These are phyloP conservation scores for Notothenia coriiceps DNA, from an alignment of 2,113 vertebrate species.

Conservation along the genomic window DNA sequence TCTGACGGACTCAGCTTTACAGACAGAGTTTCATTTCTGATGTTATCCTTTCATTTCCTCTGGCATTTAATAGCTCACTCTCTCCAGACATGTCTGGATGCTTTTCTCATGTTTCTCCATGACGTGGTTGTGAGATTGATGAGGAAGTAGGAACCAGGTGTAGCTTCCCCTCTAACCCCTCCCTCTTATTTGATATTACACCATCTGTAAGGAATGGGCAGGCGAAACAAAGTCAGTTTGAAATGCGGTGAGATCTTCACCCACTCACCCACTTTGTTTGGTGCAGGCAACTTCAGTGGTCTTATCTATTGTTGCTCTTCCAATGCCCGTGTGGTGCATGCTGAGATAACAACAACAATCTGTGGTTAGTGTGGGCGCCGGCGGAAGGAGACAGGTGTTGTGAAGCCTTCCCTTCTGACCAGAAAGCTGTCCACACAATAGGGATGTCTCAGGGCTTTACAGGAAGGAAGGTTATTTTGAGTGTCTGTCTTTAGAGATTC, in stretches of 20 bases:
- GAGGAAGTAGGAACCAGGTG: conserved; percentile 19
- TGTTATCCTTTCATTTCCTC: conserved; percentile 24
- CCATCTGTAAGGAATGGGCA: conserved; percentile 17
- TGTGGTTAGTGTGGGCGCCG: conserved; percentile 7
- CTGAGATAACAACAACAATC: conserved; percentile 27
- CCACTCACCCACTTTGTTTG: background rate
- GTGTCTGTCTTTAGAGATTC: conserved; percentile 16
- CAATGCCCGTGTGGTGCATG: conserved; percentile 21
- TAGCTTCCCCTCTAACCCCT: background rate
- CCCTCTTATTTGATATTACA: conserved; percentile 8
- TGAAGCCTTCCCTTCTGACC: conserved; percentile 10
- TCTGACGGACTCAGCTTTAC: conserved; percentile 29
- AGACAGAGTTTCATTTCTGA: conserved; percentile 27
- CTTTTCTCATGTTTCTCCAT: conserved; percentile 41
- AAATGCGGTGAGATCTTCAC: background rate
- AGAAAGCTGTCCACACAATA: conserved; percentile 45
- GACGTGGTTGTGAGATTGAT: conserved; percentile 20
- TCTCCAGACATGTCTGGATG: background rate
- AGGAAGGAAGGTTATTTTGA: conserved; percentile 1
- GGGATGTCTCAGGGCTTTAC: conserved; percentile 1
- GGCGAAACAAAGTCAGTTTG: background rate
- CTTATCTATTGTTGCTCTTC: conserved; percentile 23
- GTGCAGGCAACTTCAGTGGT: background rate
- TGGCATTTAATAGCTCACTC: conserved; percentile 40
- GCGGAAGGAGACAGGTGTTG: conserved; percentile 26